A percentile compares a stretch with the other conserved stretches of the same genome.
phyloP scores from a whole-genome alignment of 37 sponge, comb jelly and placozoan genomes.

The Chondrilla cf. caribensis region DNA sequence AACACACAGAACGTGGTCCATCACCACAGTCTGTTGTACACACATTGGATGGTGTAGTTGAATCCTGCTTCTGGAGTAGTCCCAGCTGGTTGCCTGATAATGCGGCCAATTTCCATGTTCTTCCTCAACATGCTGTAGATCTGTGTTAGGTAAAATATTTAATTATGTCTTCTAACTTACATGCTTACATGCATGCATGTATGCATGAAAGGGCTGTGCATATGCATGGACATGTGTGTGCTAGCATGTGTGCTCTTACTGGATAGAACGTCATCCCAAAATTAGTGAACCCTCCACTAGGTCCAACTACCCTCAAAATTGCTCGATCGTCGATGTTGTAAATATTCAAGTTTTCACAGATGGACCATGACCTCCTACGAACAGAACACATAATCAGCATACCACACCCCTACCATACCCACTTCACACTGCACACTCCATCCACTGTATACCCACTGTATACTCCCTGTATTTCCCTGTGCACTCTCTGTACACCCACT shows the following conservation, averaged over 20 bases:
- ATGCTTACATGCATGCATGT: not conserved
- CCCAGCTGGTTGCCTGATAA: constrained; percentile 1
- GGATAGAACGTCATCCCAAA: not conserved
- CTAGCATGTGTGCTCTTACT: not conserved
- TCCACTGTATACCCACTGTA: too few relatives aligned
- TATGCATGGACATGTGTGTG: not conserved
- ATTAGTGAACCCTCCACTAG: not conserved
- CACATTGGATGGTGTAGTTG: constrained; percentile 20
- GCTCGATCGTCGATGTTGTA: not conserved
- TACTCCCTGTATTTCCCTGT: too few relatives aligned
- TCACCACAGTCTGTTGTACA: not conserved
- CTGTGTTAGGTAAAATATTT: not conserved
- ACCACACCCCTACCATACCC: too few relatives aligned
- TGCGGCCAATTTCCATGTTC: constrained; percentile 28
- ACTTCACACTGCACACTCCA: too few relatives aligned
- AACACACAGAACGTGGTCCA: too few relatives aligned
- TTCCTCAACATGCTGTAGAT: constrained; percentile 11
- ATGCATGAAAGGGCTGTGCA: too few relatives aligned
- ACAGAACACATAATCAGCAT: not conserved
- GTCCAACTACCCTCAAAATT: not conserved
- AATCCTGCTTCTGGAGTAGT: not conserved
- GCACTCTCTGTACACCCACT: too few relatives aligned
- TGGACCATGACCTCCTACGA: constrained; percentile 9
- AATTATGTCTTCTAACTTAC: not conserved
- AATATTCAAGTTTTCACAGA: not conserved